Base-by-base conservation (phyloP, 1,140 invertebrate genomes). In the Myzus persicae region DNA sequence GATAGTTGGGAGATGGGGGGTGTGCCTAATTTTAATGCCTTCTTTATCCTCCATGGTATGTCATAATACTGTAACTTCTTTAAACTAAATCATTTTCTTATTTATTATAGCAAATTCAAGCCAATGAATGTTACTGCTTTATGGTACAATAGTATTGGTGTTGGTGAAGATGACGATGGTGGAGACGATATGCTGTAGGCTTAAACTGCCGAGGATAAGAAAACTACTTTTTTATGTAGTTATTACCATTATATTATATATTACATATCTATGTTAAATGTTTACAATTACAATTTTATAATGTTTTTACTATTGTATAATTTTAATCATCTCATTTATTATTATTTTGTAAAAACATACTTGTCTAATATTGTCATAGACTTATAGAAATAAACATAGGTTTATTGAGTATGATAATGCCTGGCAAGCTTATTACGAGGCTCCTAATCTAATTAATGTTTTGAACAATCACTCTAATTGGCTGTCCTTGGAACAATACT, bases 21-120 rank as follows among this genome's bases (percentile, higher is more conserved):
- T 4, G 42, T 42, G 42, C 42, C 42, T 42, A 59, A 11, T 59
- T 59, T 31, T 59, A 31, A 31, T 59, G 26, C 18, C 31, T 18
- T n/a, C 6, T 67, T 67, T 67, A 76, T 40, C 9, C 20, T 38
- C 26, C 40, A 20, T 40, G 14, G 36, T 40, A 7, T 22, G 2
- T 51, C 6, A 31, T 26, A 20, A 7, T 91, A 81, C 46, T 46
- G 5, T 20, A 67, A 90, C 18, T 87, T 76, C 18, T n/a, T 18
- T 76, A 2, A 44, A 44, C 20, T 18, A 0, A 20, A n/a, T 44
- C 38, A n/a, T 92, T 84, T 92, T 84, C 48, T 31, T 24, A 31
- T 84, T 92, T 84, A 18, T 84, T n/a, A 90, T 42, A 90, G 91
- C 26, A 92, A 92, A 84, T 92, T 54, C 81, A 92, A 92, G 36